Evolutionary conservation across 2,888 invertebrate species (phyloP).

Genomic region (Nymphalis polychloros): DNA sequence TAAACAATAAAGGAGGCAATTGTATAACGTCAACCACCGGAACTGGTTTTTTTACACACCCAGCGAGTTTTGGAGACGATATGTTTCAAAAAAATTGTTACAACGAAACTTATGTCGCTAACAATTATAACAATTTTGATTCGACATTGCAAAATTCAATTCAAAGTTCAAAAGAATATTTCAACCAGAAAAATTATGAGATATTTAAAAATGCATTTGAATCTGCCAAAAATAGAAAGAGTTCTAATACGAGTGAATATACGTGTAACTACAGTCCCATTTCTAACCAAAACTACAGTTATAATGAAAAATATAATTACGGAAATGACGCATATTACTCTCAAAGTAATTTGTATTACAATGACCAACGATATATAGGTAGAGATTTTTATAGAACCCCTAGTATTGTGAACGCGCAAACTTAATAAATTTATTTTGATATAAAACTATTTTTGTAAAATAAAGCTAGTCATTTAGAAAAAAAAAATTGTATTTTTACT

Average conservation of each 20-base stretch:
- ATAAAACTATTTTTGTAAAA: constrained; percentile 28
- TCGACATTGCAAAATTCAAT: constrained; percentile 39
- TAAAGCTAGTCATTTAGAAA: constrained; percentile 49
- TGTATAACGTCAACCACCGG: constrained; percentile 85
- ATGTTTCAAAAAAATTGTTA: constrained; percentile 56
- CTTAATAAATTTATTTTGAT: constrained; percentile 47
- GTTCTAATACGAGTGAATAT: constrained; percentile 50
- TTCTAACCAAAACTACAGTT: constrained; percentile 53
- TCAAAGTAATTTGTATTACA: constrained; percentile 63
- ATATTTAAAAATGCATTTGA: constrained; percentile 83
- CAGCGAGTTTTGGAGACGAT: constrained; percentile 67
- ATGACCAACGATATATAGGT: constrained; percentile 65
- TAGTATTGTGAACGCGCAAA: constrained; percentile 70
- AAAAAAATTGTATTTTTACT: constrained; percentile 40
- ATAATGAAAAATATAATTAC: constrained; percentile 60
- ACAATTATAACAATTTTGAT: constrained; percentile 46
- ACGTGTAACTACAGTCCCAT: constrained; percentile 50
- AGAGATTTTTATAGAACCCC: constrained; percentile 68
- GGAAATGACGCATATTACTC: constrained; percentile 55
- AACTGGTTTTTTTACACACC: constrained; percentile 74
- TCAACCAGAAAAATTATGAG: constrained; percentile 80
- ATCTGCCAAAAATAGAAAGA: constrained; percentile 59
- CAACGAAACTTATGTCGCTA: constrained; percentile 50
- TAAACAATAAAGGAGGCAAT: constrained; percentile 87
- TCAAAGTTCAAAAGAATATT: constrained; percentile 58